These are phyloP conservation scores for Poeciliopsis occidentalis DNA, from an alignment of 2,113 vertebrate genomes.

Conservation along the genomic window DNA sequence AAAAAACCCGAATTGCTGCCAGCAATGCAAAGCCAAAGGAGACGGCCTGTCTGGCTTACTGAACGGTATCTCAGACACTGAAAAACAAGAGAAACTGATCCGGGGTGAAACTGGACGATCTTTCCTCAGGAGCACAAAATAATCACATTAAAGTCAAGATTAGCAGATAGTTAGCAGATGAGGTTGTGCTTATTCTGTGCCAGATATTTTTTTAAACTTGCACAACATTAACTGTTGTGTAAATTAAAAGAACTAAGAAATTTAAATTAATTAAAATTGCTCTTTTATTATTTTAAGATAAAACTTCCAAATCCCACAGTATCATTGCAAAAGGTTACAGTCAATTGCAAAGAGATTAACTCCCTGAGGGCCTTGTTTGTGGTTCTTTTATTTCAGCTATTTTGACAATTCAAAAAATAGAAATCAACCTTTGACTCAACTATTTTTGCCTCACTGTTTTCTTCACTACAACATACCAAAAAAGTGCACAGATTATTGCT, in stretches of 20 bases:
- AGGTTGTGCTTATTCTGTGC: not conserved
- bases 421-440: too few relatives aligned
- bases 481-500: too few relatives aligned
- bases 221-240: not conserved
- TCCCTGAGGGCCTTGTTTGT: too few relatives aligned
- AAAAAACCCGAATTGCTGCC: not conserved
- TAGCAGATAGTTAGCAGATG: not conserved
- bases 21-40: slow-evolving; percentile 1
- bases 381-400: too few relatives aligned
- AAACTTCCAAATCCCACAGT: too few relatives aligned
- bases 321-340: too few relatives aligned
- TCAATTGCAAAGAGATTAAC: too few relatives aligned
- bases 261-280: too few relatives aligned
- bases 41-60: not conserved
- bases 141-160: not conserved
- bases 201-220: not conserved
- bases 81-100: not conserved
- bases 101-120: not conserved
- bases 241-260: not conserved
- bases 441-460: too few relatives aligned
- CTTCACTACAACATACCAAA: too few relatives aligned
- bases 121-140: not conserved
- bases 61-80: not conserved
- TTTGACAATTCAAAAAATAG: too few relatives aligned
- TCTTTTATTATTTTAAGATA: too few relatives aligned